phyloP scores from a whole-genome alignment of 2,113 vertebrate genomes.

The Phyllostomus hastatus region DNA sequence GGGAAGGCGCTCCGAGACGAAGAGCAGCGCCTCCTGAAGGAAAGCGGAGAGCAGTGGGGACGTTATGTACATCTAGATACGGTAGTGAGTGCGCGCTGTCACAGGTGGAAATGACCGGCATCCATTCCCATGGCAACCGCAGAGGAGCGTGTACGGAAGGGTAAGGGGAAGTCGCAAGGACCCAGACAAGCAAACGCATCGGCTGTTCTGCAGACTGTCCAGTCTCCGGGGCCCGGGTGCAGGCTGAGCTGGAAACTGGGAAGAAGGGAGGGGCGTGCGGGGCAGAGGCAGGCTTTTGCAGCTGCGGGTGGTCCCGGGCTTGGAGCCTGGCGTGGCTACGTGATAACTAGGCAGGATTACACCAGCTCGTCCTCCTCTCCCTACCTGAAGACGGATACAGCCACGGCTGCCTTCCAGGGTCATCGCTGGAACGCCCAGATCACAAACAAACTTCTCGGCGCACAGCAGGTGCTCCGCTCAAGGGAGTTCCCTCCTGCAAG shows the following conservation, averaged over 20 bases:
- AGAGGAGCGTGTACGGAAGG: background rate
- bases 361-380: background rate
- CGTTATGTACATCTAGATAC: background rate
- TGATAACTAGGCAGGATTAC: background rate
- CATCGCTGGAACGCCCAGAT: background rate
- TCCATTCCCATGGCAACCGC: background rate
- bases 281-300: background rate
- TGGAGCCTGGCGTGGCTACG: background rate
- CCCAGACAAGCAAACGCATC: background rate
- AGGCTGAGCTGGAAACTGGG: background rate
- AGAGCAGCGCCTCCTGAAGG: background rate
- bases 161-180: background rate
- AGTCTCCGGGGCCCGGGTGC: background rate
- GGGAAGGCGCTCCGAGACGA: background rate
- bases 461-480: background rate
- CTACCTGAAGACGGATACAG: background rate
- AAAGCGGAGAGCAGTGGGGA: background rate
- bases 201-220: background rate
- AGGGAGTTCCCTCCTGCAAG: background rate
- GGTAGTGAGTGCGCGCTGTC: background rate
- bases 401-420: background rate
- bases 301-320: background rate
- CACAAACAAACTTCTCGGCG: background rate
- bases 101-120: background rate
- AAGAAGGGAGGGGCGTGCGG: accelerated